Percentiles rank a stretch among this genome's conserved stretches.
Conservation (phyloP, 2,797 vertebrate species). For the Limnodromus scolopaceus region DNA sequence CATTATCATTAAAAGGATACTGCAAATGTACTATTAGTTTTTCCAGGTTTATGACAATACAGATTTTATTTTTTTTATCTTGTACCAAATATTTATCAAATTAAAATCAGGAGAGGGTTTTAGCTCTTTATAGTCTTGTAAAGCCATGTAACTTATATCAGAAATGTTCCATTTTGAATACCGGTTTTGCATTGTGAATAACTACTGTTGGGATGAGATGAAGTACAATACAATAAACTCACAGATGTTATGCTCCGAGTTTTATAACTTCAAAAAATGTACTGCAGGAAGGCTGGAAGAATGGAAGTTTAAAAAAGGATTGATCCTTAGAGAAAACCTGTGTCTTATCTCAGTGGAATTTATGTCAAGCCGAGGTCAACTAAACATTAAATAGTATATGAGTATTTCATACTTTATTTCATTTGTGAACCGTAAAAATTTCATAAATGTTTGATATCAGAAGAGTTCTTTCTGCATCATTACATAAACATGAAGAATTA, state of each 20-base stretch:
- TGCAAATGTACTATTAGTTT: conserved; percentile 9
- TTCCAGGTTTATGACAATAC: background rate
- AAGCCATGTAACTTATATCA: background rate
- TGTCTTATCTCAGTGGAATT: background rate
- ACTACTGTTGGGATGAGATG: background rate
- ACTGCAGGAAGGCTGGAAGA: background rate
- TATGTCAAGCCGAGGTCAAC: background rate
- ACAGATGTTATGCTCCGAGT: background rate
- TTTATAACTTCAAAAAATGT: background rate
- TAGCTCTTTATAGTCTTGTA: background rate
- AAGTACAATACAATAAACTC: background rate
- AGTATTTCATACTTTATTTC: background rate
- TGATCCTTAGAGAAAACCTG: background rate
- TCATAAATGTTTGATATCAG: background rate
- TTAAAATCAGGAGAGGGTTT: background rate
- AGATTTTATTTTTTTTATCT: background rate
- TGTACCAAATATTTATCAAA: conserved; percentile 16
- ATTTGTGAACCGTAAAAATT: background rate
- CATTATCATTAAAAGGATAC: conserved; percentile 41
- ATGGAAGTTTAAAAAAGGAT: background rate
- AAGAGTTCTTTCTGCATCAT: background rate
- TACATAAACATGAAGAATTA: background rate
- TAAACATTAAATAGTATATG: background rate
- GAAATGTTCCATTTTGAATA: background rate
- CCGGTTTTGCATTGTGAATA: background rate